Base-by-base conservation (phyloP, 23 tunicate genomes). In the Phallusia fumigata region DNA sequence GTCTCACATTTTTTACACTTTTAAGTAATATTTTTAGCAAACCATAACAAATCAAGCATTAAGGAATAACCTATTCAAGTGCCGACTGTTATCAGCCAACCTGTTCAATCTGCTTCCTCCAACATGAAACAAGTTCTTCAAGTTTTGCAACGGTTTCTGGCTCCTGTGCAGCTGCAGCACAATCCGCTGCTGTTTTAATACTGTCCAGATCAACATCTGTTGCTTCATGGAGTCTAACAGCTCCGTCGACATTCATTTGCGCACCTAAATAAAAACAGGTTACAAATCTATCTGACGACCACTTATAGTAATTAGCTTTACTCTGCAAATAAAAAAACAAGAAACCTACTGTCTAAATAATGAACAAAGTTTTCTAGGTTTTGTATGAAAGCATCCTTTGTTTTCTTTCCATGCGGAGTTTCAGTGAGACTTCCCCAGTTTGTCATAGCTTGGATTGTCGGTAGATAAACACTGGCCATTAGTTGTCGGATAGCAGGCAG, bases 81-180 rank as follows among this genome's bases (percentile, higher is more conserved):
- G n/a, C 26, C 19, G 19, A 21, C 26, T 19, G 12, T 30, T 31
- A n/a, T n/a, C n/a, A n/a, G n/a, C n/a, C n/a, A n/a, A 93, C 98
- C 86, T 94, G 98, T 79, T 97, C 99, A 18, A 97, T 97, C 78
- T 97, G 99, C 52, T 97, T 97, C 78, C 97, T 79, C 99, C 99
- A 97, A 1, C 97, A 97, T 22, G 89, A 86, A 73, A 97, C 97
- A 53, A 97, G 89, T 64, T 88, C 89, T 79, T 97, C 99, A 8
- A 97, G 65, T 50, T 96, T 90, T 28, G 82, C 81, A 36, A 88
- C 91, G 0, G 83, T 74, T 22, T 92, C 99, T 51, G 95, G 87
- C 79, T 97, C 93, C 35, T 89, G 86, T 30, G 97, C 91, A 51
- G 97, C 95, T 30, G 52, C 86, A 26, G 93, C 81, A 77, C 90